Conservation (phyloP, 23 tunicate species). For the Trididemnum clinides region DNA sequence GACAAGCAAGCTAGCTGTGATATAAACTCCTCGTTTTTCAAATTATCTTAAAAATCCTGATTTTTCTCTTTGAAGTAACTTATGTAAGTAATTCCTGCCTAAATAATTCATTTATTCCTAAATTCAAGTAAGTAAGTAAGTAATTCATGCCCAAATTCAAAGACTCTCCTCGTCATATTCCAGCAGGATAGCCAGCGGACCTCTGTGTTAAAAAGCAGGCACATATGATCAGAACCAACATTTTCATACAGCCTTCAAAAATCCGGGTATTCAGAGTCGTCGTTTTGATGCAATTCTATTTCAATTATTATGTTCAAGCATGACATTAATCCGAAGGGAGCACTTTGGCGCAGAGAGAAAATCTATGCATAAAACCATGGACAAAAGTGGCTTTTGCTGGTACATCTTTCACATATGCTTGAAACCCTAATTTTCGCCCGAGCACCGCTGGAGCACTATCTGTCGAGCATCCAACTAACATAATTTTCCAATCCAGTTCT, state of each 20-base stretch:
- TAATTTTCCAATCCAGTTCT: background rate
- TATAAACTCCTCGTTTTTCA: background rate
- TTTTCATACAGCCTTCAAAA: background rate
- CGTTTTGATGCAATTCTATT: background rate
- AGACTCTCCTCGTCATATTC: too few relatives aligned
- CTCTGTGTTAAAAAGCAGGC: background rate
- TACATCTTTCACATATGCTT: background rate
- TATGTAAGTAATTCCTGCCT: too few relatives aligned
- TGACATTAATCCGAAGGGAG: background rate
- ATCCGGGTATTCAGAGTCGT: background rate
- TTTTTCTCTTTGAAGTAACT: background rate
- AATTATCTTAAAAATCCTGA: background rate
- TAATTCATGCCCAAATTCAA: too few relatives aligned
- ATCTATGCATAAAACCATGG: background rate
- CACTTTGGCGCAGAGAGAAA: background rate
- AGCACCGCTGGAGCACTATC: too few relatives aligned
- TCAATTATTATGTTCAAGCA: background rate
- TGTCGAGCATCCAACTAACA: background rate
- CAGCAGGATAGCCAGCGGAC: too few relatives aligned
- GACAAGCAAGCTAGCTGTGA: background rate
- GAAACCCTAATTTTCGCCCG: too few relatives aligned
- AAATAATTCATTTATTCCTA: too few relatives aligned
- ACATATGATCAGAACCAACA: background rate
- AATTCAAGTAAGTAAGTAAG: too few relatives aligned
- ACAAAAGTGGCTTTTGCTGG: too few relatives aligned